Evolutionary conservation across 2,888 invertebrate genomes (phyloP), one percentile per base, ranked within the genome.

Genomic region (Xanthorhoe spadicearia): DNA sequence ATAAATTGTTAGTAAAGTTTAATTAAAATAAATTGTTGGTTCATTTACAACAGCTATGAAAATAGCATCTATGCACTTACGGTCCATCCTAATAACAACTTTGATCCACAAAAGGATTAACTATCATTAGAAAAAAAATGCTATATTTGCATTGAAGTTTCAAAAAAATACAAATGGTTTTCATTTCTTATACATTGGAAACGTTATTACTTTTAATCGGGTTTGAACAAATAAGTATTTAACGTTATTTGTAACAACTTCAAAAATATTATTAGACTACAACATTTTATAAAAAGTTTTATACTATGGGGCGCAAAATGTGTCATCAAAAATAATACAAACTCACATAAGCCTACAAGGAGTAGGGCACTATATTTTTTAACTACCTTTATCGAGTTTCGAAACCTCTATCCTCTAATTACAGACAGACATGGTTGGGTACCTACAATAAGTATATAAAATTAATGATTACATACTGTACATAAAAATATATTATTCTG

Each of bases 1-100:
- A 23, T 53, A 56, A 57, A 55, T 68, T 62, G 56, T 66, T 61
- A 60, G 66, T 70, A 72, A 72, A 68, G 51, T 72, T 70, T 72
- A 70, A 66, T 72, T 67, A 70, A 72, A 71, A 72, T 72, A 70
- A 70, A 64, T 66, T 65, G 64, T 66, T 61, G 67, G 63, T 62
- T 64, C 65, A 64, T 70, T 69, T 69, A 70, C 64, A 70, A 70
- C 65, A 64, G 65, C 53, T 64, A 57, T 23, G 66, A 65, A 56
- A 68, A 70, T 65, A 68, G 59, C 66, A 51, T 66, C 43, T 55
- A 46, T 52, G 50, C n/a, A 13, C 23, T 46, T 7, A 17, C 18
- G 9, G 35, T 54, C 18, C 49, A 18, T 59, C 58, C 38, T 50
- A 15, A 54, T 35, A 53, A 10, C 17, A 46, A 48, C 19, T n/a